phyloP scores from a whole-genome alignment of 2,113 vertebrate genomes.

The Paradoxurus hermaphroditus region DNA sequence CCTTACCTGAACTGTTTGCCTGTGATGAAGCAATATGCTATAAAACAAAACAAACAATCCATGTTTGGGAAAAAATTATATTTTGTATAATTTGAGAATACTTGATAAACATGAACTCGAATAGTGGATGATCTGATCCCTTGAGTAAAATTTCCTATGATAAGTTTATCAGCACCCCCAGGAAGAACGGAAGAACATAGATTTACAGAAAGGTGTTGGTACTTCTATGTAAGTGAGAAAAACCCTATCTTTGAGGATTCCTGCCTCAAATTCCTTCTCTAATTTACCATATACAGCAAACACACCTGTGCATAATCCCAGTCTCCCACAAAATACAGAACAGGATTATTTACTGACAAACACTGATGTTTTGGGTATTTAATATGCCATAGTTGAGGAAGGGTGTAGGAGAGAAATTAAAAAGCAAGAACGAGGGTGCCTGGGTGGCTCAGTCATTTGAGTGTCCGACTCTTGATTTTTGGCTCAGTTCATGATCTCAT shows the following conservation, averaged over 20 bases:
- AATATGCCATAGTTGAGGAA: neutral
- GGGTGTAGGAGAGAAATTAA: neutral
- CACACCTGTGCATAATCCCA: neutral
- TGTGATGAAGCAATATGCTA: neutral
- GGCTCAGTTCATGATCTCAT: neutral
- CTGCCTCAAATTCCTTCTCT: neutral
- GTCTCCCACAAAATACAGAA: neutral
- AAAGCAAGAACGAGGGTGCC: neutral
- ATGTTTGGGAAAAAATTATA: neutral
- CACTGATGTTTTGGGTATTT: neutral
- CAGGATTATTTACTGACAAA: neutral
- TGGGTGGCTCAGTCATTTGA: neutral
- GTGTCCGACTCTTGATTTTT: neutral
- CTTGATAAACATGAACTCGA: slow-evolving; percentile 5
- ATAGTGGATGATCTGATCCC: neutral
- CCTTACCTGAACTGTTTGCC: neutral
- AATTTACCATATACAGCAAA: neutral
- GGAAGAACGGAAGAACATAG: neutral
- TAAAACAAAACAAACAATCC: neutral
- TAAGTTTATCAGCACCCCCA: neutral
- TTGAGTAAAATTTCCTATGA: neutral
- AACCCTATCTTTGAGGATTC: neutral
- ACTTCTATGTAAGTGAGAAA: neutral
- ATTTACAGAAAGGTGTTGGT: neutral
- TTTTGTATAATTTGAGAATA: neutral